Evolutionary conservation across 64 coral and sea anemone genomes (phyloP), one percentile per base, ranked within the genome.

Genomic region (Actinia equina): DNA sequence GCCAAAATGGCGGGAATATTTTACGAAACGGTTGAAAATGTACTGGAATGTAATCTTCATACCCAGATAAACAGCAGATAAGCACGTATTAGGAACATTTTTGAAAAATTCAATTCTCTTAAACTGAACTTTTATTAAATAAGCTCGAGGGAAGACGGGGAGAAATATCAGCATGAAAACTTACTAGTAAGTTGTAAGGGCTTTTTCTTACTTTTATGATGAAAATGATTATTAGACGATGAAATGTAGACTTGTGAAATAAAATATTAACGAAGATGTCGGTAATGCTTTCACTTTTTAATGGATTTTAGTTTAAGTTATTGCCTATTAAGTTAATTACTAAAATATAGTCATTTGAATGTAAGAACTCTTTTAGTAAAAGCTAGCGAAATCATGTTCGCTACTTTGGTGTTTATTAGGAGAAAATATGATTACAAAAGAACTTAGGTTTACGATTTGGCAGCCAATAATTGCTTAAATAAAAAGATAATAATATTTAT

Each of bases 231-330:
- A 74, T 74, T 65, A 42, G 23, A 37, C 54, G 54, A 4, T 56
- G 54, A 23, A n/a, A n/a, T n/a, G 69, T 37, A 74, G 69, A 74
- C 69, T 74, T 74, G 69, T 37, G 12, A 37, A 74, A 74, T 74
- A 74, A 74, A 74, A 74, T 74, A 74, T 74, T 74, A 74, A 74
- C 69, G 25, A 74, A 74, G 10, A 74, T 9, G n/a, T 74, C 69
- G 69, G 69, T 41, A 37, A 74, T 30, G 37, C 69, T 74, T 74
- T 74, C 69, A 26, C 27, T 74, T 74, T 71, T 74, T 74, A 26
- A 74, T 26, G n/a, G 69, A 37, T 74, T 74, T 74, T 13, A 74
- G 69, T 74, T 74, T 74, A 74, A 74, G 26, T 74, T 74, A 74
- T 26, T 74, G 69, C 26, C 19, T 74, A 74, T 74, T 74, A 74